Base-by-base conservation (phyloP, 2,797 vertebrate genomes). In the Cyclopterus lumpus region DNA sequence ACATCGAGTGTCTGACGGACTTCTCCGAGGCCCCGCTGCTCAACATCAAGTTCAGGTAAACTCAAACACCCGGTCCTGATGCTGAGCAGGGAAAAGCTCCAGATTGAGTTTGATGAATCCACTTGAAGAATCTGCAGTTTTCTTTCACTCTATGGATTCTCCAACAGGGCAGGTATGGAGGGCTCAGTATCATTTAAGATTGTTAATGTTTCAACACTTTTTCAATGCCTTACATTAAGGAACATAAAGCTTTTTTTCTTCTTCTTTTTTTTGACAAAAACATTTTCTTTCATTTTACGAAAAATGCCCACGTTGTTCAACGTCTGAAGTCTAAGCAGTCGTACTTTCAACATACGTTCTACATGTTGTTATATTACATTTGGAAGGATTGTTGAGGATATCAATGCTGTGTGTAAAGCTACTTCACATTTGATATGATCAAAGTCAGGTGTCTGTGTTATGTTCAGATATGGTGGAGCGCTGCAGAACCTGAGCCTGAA, bases 1-100 rank as follows among this genome's bases (percentile, higher is more conserved):
- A 98, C 90, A 97, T 98, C 0, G 97, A 98, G 92, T 97, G 97
- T 87, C 82, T 97, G 82, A 88, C 94, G 0, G 97, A 97, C 90
- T 98, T 98, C 82, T 89, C 90, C 18, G 95, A 95, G 0, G 94
- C 97, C 0, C 97, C 97, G 0, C 92, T 97, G 57, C 95, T 97
- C 79, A 97, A 96, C 24, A 96, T 97, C 76, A 97, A 96, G 90
- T 97, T 98, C 94, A 95, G 97, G 97, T 98, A 40, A 65, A 51
- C 12, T 10, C 0, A 0, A 0, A 4, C 2, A 38, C 12, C 11
- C 3, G 4, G 7, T 8, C 46, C 9, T 12, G 12, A 22, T 22
- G 30, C 2, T 5, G 15, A 70, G 14, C 8, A 10, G 0, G 36
- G 38, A 11, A 28, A 22, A n/a, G 26, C 40, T 58, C 7, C 53